phyloP scores from a whole-genome alignment of 1,140 invertebrate genomes.

The Carposina sasakii region DNA sequence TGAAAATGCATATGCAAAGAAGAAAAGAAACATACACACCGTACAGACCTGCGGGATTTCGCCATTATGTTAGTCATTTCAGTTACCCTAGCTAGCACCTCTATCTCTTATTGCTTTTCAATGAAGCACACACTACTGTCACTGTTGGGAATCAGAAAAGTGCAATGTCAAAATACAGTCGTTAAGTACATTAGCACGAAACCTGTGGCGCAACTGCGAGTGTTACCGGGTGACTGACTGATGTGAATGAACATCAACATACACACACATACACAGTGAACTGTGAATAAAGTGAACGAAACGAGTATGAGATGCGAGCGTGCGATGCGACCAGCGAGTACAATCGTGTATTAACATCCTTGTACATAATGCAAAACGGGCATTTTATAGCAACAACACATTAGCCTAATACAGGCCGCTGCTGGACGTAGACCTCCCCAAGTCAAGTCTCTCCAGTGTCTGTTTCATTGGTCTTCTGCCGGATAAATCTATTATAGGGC shows the following conservation, averaged over 20 bases:
- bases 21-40: constrained; percentile 9
- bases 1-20: constrained; percentile 9
- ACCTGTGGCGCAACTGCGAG: constrained; percentile 47
- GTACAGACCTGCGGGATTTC: constrained; percentile 57
- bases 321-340: constrained; percentile 29
- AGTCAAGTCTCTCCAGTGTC: no score
- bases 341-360: no score
- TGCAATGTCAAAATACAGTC: constrained; percentile 13
- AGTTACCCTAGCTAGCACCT: not conserved
- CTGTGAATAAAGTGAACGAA: constrained; percentile 25
- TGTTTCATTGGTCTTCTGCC: no score
- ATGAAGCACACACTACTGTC: not conserved
- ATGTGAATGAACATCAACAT: no score
- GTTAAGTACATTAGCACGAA: constrained; percentile 25
- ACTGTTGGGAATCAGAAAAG: not conserved
- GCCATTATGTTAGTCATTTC: no score
- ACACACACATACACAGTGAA: no score
- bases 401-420: no score
- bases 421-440: no score
- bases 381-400: constrained; percentile 11
- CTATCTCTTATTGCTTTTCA: not conserved
- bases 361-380: constrained; percentile 39
- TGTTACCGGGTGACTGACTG: constrained; percentile 54
- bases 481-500: no score
- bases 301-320: constrained; percentile 22